Percentiles rank a stretch among this genome's conserved stretches.
These are phyloP conservation scores for Eonycteris spelaea DNA, from an alignment of 2,113 vertebrate genomes.

Conservation along the genomic window DNA sequence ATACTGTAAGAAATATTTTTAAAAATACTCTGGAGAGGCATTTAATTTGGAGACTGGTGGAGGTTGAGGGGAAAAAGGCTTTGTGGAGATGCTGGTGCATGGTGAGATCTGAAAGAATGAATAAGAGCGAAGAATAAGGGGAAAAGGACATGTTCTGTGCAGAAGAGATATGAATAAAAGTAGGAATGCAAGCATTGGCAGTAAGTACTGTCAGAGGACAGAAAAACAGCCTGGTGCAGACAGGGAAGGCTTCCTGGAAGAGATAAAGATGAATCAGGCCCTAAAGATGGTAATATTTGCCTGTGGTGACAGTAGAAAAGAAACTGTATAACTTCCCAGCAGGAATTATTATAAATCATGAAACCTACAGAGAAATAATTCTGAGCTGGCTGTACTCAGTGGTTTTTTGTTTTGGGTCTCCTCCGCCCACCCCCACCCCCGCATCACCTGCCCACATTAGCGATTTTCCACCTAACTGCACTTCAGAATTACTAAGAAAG, in stretches of 20 bases:
- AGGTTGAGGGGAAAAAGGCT: not conserved
- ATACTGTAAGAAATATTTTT: not conserved
- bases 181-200: not conserved
- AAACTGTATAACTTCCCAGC: not conserved
- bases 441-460: not conserved
- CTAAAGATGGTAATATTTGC: not conserved
- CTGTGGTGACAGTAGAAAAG: not conserved
- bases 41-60: not conserved
- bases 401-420: not conserved
- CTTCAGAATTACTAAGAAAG: not conserved
- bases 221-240: not conserved
- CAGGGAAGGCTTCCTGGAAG: not conserved
- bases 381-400: not conserved
- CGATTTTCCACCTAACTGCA: not conserved
- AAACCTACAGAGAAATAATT: not conserved
- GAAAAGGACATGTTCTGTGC: not conserved
- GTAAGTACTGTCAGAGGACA: not conserved
- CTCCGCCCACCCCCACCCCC: accelerated
- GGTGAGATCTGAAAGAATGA: not conserved
- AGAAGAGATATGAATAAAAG: not conserved
- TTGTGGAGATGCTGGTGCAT: not conserved
- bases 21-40: not conserved
- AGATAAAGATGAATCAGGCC: not conserved
- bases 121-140: not conserved
- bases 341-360: not conserved